These are phyloP conservation scores for Tenualosa thibaudeaui DNA, from an alignment of 2,797 vertebrate genomes.

Conservation along the genomic window DNA sequence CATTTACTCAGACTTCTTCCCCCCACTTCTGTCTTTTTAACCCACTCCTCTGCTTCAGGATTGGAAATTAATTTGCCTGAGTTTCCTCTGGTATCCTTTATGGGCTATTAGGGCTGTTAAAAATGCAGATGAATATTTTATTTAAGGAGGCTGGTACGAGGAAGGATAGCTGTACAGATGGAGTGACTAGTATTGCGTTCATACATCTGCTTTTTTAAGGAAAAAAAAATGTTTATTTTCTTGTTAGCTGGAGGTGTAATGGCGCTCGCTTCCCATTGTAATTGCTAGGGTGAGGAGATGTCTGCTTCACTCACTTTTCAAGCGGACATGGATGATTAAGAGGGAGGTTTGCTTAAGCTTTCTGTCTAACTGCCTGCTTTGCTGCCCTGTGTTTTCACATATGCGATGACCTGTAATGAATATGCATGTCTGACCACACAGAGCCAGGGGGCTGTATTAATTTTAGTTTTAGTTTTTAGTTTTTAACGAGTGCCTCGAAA, in stretches of 20 bases:
- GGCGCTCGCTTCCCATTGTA: constrained; percentile 51
- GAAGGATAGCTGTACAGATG: constrained; percentile 13
- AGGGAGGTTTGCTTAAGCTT: not conserved
- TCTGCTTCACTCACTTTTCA: constrained; percentile 26
- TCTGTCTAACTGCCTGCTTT: not conserved
- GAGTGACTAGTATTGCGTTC: constrained; percentile 37
- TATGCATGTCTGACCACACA: constrained; percentile 17
- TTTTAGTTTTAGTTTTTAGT: too few species aligned
- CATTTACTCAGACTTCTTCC: constrained; percentile 38
- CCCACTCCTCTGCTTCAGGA: not conserved
- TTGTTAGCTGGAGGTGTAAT: constrained; percentile 48
- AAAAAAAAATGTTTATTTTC: constrained; percentile 55
- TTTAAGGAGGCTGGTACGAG: constrained; percentile 30
- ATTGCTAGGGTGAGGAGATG: constrained; percentile 39
- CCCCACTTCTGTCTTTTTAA: constrained; percentile 24
- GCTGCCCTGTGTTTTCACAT: not conserved
- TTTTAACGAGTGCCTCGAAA: not conserved
- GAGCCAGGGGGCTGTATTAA: constrained; percentile 13
- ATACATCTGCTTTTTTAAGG: constrained; percentile 49
- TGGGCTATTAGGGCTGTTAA: constrained; percentile 63
- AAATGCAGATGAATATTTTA: constrained; percentile 61
- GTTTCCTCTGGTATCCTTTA: constrained; percentile 56
- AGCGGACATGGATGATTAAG: constrained; percentile 8
- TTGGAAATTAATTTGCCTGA: constrained; percentile 53
- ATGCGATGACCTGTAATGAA: not conserved